Evolutionary conservation across 2,888 invertebrate species (phyloP).

Genomic region (Callyntrura guangdongensis): DNA sequence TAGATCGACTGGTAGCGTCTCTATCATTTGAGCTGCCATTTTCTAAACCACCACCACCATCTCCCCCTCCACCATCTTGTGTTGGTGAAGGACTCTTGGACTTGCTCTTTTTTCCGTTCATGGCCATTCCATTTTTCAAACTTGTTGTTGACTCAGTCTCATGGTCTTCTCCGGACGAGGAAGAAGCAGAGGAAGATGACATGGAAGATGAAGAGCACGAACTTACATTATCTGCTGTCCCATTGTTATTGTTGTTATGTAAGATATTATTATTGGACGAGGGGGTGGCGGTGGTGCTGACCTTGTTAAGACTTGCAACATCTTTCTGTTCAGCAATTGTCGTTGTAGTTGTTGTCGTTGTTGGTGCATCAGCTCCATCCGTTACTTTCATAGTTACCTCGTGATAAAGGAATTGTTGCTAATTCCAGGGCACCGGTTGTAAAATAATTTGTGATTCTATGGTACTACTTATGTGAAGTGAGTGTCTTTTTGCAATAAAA

Average conservation of each 20-base stretch:
- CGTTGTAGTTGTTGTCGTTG: constrained; percentile 56
- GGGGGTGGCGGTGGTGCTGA: constrained; percentile 20
- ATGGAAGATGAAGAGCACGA: constrained; percentile 44
- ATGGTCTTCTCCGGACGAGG: constrained; percentile 62
- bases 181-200: constrained; percentile 62
- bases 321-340: constrained; percentile 62
- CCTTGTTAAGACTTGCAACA: constrained; percentile 45
- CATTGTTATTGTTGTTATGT: constrained; percentile 70
- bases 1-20: constrained; percentile 45
- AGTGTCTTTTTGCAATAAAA: background rate
- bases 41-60: constrained; percentile 58
- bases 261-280: constrained; percentile 53
- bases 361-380: constrained; percentile 79
- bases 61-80: constrained; percentile 50
- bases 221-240: constrained; percentile 40
- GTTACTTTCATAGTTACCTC: constrained; percentile 82
- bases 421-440: background rate
- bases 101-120: constrained; percentile 65
- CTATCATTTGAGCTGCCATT: constrained; percentile 79
- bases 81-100: constrained; percentile 47
- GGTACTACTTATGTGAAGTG: background rate
- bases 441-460: background rate
- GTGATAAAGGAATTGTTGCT: background rate
- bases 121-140: constrained; percentile 58
- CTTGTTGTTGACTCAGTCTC: constrained; percentile 48